These are phyloP conservation scores for Halcyon chelicuti DNA, from an alignment of 2,797 vertebrate species.

Conservation along the genomic window DNA sequence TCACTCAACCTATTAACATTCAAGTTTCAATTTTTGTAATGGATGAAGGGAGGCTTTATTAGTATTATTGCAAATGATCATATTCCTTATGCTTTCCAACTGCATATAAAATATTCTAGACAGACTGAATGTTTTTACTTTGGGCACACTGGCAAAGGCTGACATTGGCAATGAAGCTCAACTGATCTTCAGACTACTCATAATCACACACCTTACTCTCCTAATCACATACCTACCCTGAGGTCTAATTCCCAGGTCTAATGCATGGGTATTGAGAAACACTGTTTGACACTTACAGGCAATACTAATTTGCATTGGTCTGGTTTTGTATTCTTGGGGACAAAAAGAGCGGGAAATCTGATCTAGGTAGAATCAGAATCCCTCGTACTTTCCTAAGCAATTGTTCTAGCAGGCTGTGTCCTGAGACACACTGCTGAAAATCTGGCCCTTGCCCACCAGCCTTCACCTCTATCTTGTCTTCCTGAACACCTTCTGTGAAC, in stretches of 20 bases:
- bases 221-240: background rate
- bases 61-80: background rate
- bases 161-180: background rate
- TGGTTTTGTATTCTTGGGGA: background rate
- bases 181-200: background rate
- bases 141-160: background rate
- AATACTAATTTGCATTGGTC: background rate
- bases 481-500: rapidly evolving
- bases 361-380: background rate
- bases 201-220: background rate
- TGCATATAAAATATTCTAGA: background rate
- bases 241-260: background rate
- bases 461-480: rapidly evolving
- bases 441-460: background rate
- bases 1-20: slow-evolving; percentile 11
- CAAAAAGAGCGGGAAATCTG: rapidly evolving
- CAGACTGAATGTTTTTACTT: background rate
- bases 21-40: slow-evolving; percentile 21
- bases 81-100: background rate
- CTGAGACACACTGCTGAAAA: rapidly evolving
- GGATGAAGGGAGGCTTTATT: background rate
- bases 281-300: rapidly evolving
- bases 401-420: background rate
- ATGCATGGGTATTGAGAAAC: background rate
- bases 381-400: background rate